Evolutionary conservation across 2,797 vertebrate genomes (phyloP), one percentile per base, ranked within the genome.

Genomic region (Erethizon dorsatum): DNA sequence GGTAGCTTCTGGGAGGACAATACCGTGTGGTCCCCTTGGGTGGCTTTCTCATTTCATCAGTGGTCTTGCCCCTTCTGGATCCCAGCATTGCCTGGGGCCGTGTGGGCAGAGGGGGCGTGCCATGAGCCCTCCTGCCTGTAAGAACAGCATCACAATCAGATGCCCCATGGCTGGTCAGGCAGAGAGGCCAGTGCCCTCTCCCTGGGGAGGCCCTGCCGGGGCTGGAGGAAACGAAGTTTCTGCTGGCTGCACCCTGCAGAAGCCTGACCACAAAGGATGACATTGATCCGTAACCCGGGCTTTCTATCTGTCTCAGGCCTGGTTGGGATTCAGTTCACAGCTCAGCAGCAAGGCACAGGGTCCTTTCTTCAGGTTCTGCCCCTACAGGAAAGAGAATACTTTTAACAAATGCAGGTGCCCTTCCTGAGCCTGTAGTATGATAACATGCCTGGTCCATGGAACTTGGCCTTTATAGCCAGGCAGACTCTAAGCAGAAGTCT

Each of bases 81-180:
- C 47, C n/a, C 22, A 8, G 37, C 3, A 2, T 18, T 69, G 45
- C 26, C 52, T 61, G 22, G 82, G 59, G 45, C n/a, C 65, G 1
- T 13, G 22, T 8, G 65, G 6, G 0, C 6, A 22, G 22, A 11
- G 6, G 2, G 2, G 13, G 10, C 0, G 2, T 1, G 31, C 3
- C 6, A 9, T 31, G 28, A 9, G 47, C 45, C 65, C 33, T 11
- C 50, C 26, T 13, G 2, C 47, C 59, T 33, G 31, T 63, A 6
- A 75, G 24, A 75, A 14, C 24, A 75, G 41, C 71, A 28, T 26
- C 69, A 37, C 37, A 24, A 24, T 41, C 24, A 9, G 11, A 52
- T 17, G 0, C 5, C 26, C 24, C 0, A 26, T 8, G 9, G 56
- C 50, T 10, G 2, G 52, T 37, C 67, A 73, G 77, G 52, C n/a